Base-by-base conservation (phyloP, 2,888 invertebrate species). In the Drosophila anceps region DNA sequence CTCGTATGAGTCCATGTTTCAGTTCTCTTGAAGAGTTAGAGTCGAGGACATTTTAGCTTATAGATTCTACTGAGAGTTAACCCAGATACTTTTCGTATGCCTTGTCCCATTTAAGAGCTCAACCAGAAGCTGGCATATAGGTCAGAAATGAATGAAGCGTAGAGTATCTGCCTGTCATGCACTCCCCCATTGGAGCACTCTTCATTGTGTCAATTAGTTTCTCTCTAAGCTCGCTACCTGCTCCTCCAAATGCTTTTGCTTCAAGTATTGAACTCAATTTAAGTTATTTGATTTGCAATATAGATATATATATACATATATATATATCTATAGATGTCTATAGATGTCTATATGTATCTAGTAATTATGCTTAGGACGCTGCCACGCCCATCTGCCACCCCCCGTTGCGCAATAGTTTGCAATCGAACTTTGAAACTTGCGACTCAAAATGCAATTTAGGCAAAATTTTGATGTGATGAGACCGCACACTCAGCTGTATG, bases 361-460 rank as follows among this genome's bases (percentile, higher is more conserved):
- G 33, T 35, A 53, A 20, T 35, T 53, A 53, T 53, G 18, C 15
- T 51, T 20, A 9, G 33, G 12, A 7, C 18, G 1, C 20, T 35
- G n/a, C 35, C 44, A 27, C 41, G 24, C 37, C 13, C 58, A 9
- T 6, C 7, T 55, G 39, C 31, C 13, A 1, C 31, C 48, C 7
- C 43, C 8, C 31, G 13, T 15, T 24, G 27, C 15, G 37, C 37
- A 62, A 61, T 72, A 80, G 83, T 85, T 85, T 67, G 44, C 73
- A 73, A 84, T 86, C 76, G 84, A 73, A 78, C 66, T 78, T 78
- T 78, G 58, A 63, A 69, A 65, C 58, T 76, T 71, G 31, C 50
- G 57, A 46, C 44, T 48, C 61, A 69, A 78, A 84, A 84, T 87
- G 88, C 84, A 87, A 84, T 84, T 87, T 80, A 63, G 73, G 71